These are phyloP conservation scores for Oryzias javanicus DNA, from an alignment of 2,113 vertebrate genomes.

Conservation along the genomic window DNA sequence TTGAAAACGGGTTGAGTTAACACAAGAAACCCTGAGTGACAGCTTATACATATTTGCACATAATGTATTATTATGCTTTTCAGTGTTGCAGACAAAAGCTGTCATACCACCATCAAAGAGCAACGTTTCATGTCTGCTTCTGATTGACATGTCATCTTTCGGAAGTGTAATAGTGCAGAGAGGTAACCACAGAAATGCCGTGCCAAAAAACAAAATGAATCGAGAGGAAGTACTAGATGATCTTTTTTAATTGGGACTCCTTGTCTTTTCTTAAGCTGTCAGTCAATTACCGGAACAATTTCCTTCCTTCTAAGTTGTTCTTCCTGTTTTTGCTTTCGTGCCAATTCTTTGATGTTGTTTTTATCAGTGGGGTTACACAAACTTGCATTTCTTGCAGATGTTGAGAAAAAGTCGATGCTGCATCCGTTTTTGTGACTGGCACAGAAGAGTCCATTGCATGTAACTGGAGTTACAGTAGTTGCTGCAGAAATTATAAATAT, in stretches of 20 bases:
- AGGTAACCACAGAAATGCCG: neutral
- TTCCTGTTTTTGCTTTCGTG: constrained; percentile 34
- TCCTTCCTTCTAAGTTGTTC: constrained; percentile 20
- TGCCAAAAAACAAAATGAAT: constrained; percentile 23
- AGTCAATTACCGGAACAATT: constrained; percentile 53
- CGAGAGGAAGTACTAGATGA: constrained; percentile 13
- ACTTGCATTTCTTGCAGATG: constrained; percentile 42
- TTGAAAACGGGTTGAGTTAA: too few relatives aligned
- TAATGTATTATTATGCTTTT: too few relatives aligned
- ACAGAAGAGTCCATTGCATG: too few relatives aligned
- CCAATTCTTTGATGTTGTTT: constrained; percentile 69
- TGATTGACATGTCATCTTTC: constrained; percentile 9
- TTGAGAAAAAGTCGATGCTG: constrained; percentile 42
- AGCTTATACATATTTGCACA: too few relatives aligned
- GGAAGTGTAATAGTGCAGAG: constrained; percentile 13
- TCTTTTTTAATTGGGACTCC: constrained; percentile 22
- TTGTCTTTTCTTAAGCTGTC: constrained; percentile 37
- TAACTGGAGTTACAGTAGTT: too few relatives aligned
- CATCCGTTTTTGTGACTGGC: constrained; percentile 1
- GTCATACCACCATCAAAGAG: neutral
- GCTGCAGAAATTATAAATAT: too few relatives aligned
- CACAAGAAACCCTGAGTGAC: too few relatives aligned
- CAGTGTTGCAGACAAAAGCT: too few relatives aligned
- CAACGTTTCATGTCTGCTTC: neutral
- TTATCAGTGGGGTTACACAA: constrained; percentile 65